phyloP scores from a whole-genome alignment of 2,888 invertebrate genomes.

The Nasonia oneida region DNA sequence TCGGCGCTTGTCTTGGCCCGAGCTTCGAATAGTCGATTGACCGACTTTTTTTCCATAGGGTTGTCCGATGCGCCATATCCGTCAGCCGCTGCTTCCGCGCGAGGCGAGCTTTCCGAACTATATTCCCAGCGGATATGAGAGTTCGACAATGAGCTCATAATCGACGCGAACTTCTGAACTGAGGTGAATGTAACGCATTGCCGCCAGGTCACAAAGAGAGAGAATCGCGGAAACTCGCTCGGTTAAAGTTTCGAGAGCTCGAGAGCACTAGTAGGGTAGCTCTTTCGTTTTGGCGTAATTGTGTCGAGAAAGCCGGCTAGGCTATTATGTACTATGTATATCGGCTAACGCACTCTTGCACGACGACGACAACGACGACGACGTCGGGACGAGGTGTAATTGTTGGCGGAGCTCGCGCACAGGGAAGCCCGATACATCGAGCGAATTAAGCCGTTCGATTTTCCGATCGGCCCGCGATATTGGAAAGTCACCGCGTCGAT shows the following conservation, averaged over 20 bases:
- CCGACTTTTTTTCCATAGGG: not conserved
- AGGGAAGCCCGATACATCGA: constrained; percentile 15
- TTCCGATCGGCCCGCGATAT: constrained; percentile 18
- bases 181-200: not conserved
- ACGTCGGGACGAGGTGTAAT: not conserved
- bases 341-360: not conserved
- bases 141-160: too few species aligned
- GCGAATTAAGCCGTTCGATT: constrained; percentile 28
- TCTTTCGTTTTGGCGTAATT: not conserved
- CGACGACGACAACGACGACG: not conserved
- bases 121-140: too few species aligned
- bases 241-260: not conserved
- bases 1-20: not conserved
- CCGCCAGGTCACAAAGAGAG: not conserved
- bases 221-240: not conserved
- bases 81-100: too few species aligned
- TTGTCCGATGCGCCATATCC: too few species aligned
- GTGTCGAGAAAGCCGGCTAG: not conserved
- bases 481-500: constrained; percentile 26
- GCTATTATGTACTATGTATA: not conserved
- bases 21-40: not conserved
- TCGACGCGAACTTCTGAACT: not conserved
- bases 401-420: not conserved
- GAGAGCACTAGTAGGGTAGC: not conserved
- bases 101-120: too few species aligned